A percentile compares a stretch with the other conserved stretches of the same genome.
phyloP scores from a whole-genome alignment of 1,140 invertebrate genomes.

The Cotesia typhae region DNA sequence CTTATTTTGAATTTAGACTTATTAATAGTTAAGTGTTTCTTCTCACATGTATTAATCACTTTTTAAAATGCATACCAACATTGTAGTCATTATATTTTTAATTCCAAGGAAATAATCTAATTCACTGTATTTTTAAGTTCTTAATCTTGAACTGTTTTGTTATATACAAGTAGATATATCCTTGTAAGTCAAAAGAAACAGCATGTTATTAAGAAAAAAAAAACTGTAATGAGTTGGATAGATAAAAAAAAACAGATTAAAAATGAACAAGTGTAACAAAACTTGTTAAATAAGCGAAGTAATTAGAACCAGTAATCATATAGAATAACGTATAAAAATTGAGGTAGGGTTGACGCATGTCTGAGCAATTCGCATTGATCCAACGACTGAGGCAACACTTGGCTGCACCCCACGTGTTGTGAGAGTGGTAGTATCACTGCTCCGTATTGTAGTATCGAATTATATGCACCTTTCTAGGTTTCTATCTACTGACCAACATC shows the following conservation, averaged over 20 bases:
- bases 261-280: constrained; percentile 10
- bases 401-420: constrained; percentile 60
- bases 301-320: constrained; percentile 29
- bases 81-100: no score
- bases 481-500: constrained; percentile 50
- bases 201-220: not conserved
- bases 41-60: no score
- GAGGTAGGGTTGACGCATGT: constrained; percentile 49
- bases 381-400: constrained; percentile 60
- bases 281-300: constrained; percentile 12
- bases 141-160: no score
- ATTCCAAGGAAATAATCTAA: no score
- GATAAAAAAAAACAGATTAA: not conserved
- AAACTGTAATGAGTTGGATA: not conserved
- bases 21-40: no score
- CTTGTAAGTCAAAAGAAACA: no score
- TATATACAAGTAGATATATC: no score
- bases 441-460: constrained; percentile 52
- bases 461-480: constrained; percentile 42
- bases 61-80: no score
- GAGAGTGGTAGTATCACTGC: constrained; percentile 52
- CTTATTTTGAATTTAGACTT: no score
- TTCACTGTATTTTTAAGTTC: no score
- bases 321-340: constrained; percentile 7
- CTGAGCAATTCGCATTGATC: constrained; percentile 54